phyloP scores from a whole-genome alignment of 2,113 vertebrate genomes.

The Acanthisitta chloris region DNA sequence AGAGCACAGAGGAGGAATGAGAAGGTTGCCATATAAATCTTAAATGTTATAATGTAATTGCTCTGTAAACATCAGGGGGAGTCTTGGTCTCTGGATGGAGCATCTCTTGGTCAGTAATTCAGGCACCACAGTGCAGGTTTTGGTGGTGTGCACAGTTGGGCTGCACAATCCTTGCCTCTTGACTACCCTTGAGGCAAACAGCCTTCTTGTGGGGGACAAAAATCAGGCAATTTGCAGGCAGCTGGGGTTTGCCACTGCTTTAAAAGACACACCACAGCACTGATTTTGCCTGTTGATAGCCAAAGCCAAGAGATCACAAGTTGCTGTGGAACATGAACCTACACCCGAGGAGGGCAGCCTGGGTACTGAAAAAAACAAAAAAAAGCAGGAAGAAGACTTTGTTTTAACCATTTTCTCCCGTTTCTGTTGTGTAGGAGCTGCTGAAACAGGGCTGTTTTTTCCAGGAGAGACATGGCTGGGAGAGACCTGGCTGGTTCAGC shows the following conservation, averaged over 20 bases:
- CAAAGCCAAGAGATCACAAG: not conserved
- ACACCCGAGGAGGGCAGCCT: rapidly evolving
- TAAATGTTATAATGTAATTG: not conserved
- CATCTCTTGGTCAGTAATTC: not conserved
- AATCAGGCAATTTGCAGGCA: not conserved
- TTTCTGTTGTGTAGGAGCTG: constrained; percentile 77
- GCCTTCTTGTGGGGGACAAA: not conserved
- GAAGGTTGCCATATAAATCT: not conserved
- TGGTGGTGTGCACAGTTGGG: not conserved
- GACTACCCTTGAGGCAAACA: not conserved
- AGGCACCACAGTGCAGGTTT: rapidly evolving
- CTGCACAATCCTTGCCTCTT: not conserved
- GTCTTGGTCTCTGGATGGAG: not conserved
- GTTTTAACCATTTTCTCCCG: rapidly evolving
- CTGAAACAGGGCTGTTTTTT: constrained; percentile 87
- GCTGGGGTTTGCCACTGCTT: not conserved
- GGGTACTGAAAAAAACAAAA: too few species aligned
- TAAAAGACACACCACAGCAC: not conserved
- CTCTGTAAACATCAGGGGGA: not conserved
- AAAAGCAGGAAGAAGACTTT: not conserved
- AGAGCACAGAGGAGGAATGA: not conserved
- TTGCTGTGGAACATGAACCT: rapidly evolving
- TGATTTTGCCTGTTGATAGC: not conserved
- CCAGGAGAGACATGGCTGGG: constrained; percentile 96
- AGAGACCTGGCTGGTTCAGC: constrained; percentile 94